Base-by-base conservation (phyloP, 2,888 invertebrate species). In the Plemyria rubiginata region DNA sequence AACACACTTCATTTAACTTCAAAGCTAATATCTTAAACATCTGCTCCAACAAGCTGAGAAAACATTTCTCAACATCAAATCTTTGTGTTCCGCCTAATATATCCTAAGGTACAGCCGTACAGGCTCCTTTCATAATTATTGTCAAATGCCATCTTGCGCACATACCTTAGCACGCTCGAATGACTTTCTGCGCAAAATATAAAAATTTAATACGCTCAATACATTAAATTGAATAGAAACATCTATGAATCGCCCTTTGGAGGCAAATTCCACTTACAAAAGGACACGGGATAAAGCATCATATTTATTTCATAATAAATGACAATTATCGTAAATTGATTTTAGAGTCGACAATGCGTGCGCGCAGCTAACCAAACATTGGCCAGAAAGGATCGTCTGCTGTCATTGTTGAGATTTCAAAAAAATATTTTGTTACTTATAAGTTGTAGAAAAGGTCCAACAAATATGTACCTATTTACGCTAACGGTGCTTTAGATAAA, bases 291-390 rank as follows among this genome's bases (percentile, higher is more conserved):
- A 90, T 88, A 89, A 87, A 88, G 89, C 82, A 86, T 91, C 90
- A 92, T 92, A 92, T 92, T 91, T 91, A 92, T 91, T 91, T 86
- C 90, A 91, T 92, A 92, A 92, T 92, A 92, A 90, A 92, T 90
- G 92, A 90, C 92, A 92, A 92, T 92, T 92, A 92, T 88, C 88
- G 81, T 90, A 91, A 92, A 92, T 92, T 91, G 92, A 92, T 91
- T 91, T 85, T 80, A 70, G 74, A 77, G 78, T 79, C 76, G 79
- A 92, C 91, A 92, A 93, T 87, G 77, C 82, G 80, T 84, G 87
- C 62, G 70, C 76, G 94, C 94, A 94, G 94, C 94, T 94, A 94
- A 94, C 94, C 94, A 94, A 94, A 94, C 94, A 94, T 94, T 94
- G 94, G 93, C 94, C 94, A 93, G 81, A 93, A 93, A 89, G 91